Conservation (phyloP, 2,797 vertebrate species). For the Aldrovandia affinis region DNA sequence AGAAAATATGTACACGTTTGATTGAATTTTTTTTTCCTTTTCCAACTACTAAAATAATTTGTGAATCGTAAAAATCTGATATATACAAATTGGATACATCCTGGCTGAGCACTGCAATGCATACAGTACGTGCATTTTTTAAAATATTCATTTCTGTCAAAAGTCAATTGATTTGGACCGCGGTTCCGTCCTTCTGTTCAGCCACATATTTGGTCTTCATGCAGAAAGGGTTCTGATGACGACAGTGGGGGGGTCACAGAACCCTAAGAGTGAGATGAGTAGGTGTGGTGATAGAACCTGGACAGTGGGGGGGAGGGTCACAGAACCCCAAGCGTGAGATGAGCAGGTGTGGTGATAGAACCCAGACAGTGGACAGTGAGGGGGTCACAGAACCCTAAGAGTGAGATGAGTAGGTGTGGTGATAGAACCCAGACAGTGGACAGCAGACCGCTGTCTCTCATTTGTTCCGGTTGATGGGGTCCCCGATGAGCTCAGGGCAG, state of each 20-base stretch:
- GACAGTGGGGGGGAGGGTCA: no score
- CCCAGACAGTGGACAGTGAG: no score
- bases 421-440: not conserved
- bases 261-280: not conserved
- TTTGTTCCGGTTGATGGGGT: constrained; percentile 82
- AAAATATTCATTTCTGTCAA: constrained; percentile 55
- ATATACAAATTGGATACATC: constrained; percentile 85
- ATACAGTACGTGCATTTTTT: constrained; percentile 54
- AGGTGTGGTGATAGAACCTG: no score
- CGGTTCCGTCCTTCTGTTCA: constrained; percentile 51
- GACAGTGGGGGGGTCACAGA: not conserved
- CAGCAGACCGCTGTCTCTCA: constrained; percentile 54
- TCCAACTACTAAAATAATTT: constrained; percentile 91
- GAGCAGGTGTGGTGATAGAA: not conserved
- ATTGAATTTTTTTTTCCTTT: constrained; percentile 53
- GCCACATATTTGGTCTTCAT: constrained; percentile 77
- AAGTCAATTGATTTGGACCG: constrained; percentile 58
- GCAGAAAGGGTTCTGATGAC: constrained; percentile 42
- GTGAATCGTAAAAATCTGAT: constrained; percentile 95
- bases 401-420: no score
- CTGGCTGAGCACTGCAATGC: constrained; percentile 69
- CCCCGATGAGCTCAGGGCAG: constrained; percentile 90
- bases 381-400: not conserved
- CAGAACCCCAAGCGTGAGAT: not conserved
- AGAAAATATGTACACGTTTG: constrained; percentile 75